phyloP scores from a whole-genome alignment of 2,888 invertebrate species.

The Penaeus monodon region DNA sequence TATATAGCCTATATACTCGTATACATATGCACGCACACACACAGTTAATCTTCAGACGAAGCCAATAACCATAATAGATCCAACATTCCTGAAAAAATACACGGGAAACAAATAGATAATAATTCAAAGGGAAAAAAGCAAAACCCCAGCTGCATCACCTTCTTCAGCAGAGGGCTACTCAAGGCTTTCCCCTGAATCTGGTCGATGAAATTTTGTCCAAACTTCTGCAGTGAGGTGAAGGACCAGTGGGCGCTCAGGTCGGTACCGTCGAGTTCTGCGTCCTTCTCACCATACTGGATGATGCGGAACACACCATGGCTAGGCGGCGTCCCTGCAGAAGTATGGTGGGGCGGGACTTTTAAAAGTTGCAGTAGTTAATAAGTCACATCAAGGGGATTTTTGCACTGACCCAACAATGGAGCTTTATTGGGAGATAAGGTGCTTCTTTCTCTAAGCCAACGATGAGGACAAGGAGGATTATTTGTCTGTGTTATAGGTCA shows the following conservation, averaged over 20 bases:
- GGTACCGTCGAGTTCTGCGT: slow-evolving; percentile 89
- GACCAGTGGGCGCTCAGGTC: slow-evolving; percentile 96
- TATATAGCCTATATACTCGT: too few relatives aligned
- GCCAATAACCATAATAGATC: too few relatives aligned
- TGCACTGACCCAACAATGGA: not conserved
- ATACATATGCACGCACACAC: too few relatives aligned
- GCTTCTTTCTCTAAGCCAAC: too few relatives aligned
- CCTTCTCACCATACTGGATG: slow-evolving; percentile 87
- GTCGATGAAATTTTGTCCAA: slow-evolving; percentile 90
- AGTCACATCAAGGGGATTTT: not conserved
- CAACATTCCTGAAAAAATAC: too few relatives aligned
- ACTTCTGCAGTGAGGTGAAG: slow-evolving; percentile 93
- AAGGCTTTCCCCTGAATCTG: slow-evolving; percentile 85
- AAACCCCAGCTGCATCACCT: slow-evolving; percentile 74
- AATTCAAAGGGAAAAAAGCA: too few relatives aligned
- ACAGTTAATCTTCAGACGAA: too few relatives aligned
- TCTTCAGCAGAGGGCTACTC: slow-evolving; percentile 86
- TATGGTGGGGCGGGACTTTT: not conserved
- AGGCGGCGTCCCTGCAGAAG: slow-evolving; percentile 53
- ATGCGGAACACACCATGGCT: slow-evolving; percentile 80
- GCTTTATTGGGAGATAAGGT: too few relatives aligned
- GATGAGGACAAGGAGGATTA: too few relatives aligned
- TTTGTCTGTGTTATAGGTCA: too few relatives aligned
- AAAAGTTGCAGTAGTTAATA: not conserved
- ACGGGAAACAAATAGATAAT: too few relatives aligned